These are phyloP conservation scores for Lamellibrachia luymesi DNA, from an alignment of 1,140 invertebrate genomes.

Conservation along the genomic window DNA sequence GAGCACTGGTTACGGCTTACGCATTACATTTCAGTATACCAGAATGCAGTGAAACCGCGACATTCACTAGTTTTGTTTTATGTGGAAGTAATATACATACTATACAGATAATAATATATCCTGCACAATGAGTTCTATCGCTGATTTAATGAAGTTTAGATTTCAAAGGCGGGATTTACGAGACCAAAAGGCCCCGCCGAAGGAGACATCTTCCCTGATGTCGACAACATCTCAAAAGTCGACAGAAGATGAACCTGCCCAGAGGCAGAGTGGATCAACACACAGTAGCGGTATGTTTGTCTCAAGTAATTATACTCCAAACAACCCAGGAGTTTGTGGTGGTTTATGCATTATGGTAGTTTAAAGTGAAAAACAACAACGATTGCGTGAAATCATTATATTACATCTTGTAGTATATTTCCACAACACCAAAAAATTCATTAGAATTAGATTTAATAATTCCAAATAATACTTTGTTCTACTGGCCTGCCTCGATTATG, in stretches of 20 bases:
- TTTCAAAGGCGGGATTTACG: background rate
- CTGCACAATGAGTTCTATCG: background rate
- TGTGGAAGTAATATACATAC: background rate
- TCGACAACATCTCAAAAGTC: background rate
- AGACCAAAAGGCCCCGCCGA: background rate
- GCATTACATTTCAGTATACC: background rate
- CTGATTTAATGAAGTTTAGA: constrained; percentile 5
- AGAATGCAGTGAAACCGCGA: background rate
- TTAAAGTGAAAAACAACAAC: no score
- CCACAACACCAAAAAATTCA: no score
- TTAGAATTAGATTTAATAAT: no score
- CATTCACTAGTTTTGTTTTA: background rate
- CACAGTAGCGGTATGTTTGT: background rate
- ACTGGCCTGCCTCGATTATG: no score
- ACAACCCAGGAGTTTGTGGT: no score
- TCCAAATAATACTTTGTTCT: no score
- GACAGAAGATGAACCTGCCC: background rate
- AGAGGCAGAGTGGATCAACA: background rate
- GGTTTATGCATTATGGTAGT: no score
- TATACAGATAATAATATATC: background rate
- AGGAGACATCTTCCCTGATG: background rate
- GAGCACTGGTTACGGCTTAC: background rate
- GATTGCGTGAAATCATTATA: no score
- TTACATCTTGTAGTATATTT: no score
- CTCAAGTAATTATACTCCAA: no score